Conservation (phyloP, 2,113 vertebrate species). For the Gobiocypris rarus region DNA sequence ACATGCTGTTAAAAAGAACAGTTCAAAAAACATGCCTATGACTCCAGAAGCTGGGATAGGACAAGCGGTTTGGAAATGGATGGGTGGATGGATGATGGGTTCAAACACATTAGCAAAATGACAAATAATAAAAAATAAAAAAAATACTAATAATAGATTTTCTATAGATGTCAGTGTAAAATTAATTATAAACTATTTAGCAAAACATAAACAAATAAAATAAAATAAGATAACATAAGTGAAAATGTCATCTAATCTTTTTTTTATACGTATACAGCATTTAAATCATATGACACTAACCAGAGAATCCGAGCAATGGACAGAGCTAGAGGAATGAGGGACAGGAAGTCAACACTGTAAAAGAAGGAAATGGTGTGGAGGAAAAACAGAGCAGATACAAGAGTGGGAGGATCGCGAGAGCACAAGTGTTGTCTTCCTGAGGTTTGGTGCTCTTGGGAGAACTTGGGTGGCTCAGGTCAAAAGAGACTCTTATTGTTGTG, state of each 20-base stretch:
- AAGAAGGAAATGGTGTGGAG: constrained; percentile 23
- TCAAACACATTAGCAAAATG: no score
- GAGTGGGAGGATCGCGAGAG: constrained; percentile 62
- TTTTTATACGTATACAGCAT: background rate
- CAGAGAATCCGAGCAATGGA: constrained; percentile 17
- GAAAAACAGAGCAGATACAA: constrained; percentile 61
- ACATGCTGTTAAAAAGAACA: background rate
- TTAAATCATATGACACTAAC: background rate
- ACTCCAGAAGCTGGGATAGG: background rate
- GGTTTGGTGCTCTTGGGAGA: constrained; percentile 48
- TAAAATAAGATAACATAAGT: background rate
- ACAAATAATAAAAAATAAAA: no score
- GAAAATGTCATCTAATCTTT: no score
- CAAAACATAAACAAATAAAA: no score
- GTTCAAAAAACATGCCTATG: background rate
- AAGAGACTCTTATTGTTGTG: constrained; percentile 38
- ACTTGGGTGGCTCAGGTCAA: constrained; percentile 41
- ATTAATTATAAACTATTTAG: background rate
- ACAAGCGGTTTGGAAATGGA: no score
- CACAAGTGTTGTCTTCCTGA: constrained; percentile 49
- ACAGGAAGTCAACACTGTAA: constrained; percentile 30
- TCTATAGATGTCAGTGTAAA: no score
- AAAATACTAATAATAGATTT: no score
- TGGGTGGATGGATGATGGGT: no score
- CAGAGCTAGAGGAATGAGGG: constrained; percentile 26